Evolutionary conservation across 1,140 invertebrate genomes (phyloP), one percentile per base, ranked within the genome.

Genomic region (Uloborus diversus): DNA sequence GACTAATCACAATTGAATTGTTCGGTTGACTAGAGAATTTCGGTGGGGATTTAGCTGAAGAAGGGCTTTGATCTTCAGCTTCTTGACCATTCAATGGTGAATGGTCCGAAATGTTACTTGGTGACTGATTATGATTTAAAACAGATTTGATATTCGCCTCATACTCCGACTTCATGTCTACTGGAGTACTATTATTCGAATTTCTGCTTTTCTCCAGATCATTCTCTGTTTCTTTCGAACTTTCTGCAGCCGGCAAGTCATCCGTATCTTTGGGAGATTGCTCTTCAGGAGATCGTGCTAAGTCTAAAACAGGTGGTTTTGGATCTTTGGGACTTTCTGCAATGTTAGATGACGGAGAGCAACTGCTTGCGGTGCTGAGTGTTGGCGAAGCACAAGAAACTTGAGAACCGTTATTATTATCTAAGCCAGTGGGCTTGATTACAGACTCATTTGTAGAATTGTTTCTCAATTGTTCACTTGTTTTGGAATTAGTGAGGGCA

Each of bases 281-380:
- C 3, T 57, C 28, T 4, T 35, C 20, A 30, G 53, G 47, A 13
- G 49, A 28, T 23, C 42, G 61, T 17, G 47, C 23, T 32, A 66
- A 66, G 20, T 56, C 47, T 28, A 78, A 32, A 20, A 66, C 49
- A 37, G 28, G 20, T 7, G 61, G 49, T 25, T 75, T 62, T 7
- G 42, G 17, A 28, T 75, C 71, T 51, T 66, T 69, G 9, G 23
- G n/a, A 32, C 17, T 23, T 17, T 79, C 76, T 2, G 59, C 64
- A 25, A 32, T 25, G 17, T 79, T 80, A 1, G 66, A 70, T 7
- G 64, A 32, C 11, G 76, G 76, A 25, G 76, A 79, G n/a, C 73
- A 76, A 49, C 65, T 61, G 23, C 66, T 62, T 27, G 28, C 17
- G 11, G 47, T 17, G 35, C 66, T 79, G 3, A 57, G 9, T 17